These are phyloP conservation scores for Drosophila baimaii DNA, from an alignment of 1,140 invertebrate species.

Conservation along the genomic window DNA sequence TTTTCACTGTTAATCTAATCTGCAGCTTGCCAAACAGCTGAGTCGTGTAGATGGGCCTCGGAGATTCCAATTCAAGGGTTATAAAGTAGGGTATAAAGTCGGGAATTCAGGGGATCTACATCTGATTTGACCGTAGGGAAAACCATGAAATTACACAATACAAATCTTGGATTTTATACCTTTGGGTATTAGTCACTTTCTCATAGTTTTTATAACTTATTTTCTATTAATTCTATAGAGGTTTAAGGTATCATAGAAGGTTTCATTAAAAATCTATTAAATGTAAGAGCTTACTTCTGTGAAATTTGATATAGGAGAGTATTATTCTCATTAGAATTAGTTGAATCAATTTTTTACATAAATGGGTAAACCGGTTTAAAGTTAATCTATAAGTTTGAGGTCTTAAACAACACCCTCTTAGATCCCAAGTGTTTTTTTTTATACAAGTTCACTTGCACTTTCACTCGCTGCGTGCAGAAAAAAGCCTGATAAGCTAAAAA, in stretches of 20 bases:
- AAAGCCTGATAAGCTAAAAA: constrained; percentile 11
- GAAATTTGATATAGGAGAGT: not conserved
- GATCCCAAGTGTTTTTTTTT: not conserved
- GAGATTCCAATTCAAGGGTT: constrained; percentile 20
- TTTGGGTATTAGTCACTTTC: not conserved
- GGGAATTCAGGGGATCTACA: constrained; percentile 3
- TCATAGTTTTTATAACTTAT: no score
- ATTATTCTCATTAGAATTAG: no score
- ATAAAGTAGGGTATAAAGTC: constrained; percentile 23
- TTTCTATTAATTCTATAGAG: no score
- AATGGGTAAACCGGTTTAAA: not conserved
- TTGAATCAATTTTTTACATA: not conserved
- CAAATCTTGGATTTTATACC: not conserved
- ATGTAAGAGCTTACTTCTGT: not conserved
- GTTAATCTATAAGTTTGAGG: not conserved
- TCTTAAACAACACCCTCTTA: not conserved
- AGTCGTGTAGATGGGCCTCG: constrained; percentile 29
- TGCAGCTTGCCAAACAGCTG: constrained; percentile 37
- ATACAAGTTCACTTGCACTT: constrained; percentile 14
- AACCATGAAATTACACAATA: not conserved
- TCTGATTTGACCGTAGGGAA: not conserved
- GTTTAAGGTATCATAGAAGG: not conserved
- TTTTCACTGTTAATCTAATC: constrained; percentile 66
- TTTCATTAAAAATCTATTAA: not conserved
- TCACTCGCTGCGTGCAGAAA: not conserved